A percentile compares a stretch with the other conserved stretches of the same genome.
Evolutionary conservation across 2,888 invertebrate species (phyloP).

Genomic region (Papilio gigon): DNA sequence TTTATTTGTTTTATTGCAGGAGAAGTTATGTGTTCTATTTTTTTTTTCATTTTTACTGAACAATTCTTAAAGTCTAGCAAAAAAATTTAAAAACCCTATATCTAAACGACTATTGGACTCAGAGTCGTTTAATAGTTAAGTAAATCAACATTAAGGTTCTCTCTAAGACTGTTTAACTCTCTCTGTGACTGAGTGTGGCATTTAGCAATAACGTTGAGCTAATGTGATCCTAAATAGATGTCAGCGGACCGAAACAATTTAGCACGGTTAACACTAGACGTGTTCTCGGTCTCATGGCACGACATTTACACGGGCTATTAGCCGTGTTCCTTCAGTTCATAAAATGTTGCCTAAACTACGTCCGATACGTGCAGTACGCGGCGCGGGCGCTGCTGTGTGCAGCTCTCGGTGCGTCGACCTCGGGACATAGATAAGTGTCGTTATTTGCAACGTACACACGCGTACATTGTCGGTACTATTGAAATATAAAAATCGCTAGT

Average conservation of each 20-base stretch:
- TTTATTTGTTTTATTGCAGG: too few relatives aligned
- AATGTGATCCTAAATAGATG: background rate
- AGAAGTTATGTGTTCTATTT: background rate
- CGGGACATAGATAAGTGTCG: conserved; percentile 37
- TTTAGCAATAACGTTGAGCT: background rate
- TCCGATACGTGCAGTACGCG: background rate
- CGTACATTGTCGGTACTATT: background rate
- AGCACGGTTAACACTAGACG: background rate
- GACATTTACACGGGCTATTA: conserved; percentile 8
- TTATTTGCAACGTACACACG: conserved; percentile 18
- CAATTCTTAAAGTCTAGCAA: too few relatives aligned
- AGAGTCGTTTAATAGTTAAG: too few relatives aligned
- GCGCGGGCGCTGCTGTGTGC: conserved; percentile 12
- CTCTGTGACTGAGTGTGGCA: background rate
- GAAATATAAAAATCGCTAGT: conserved; percentile 1
- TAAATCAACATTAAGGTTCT: too few relatives aligned
- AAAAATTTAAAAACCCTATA: too few relatives aligned
- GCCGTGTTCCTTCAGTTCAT: conserved; percentile 12
- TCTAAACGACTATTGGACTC: too few relatives aligned
- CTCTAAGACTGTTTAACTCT: too few relatives aligned
- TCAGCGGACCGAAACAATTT: background rate
- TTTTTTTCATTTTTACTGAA: background rate
- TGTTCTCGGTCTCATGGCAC: conserved; percentile 3
- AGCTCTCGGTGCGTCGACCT: conserved; percentile 50
- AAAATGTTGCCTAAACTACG: conserved; percentile 27